A percentile compares a stretch with the other conserved stretches of the same genome.
Evolutionary conservation across 2,888 invertebrate genomes (phyloP).

Genomic region (Cataglyphis albicans): DNA sequence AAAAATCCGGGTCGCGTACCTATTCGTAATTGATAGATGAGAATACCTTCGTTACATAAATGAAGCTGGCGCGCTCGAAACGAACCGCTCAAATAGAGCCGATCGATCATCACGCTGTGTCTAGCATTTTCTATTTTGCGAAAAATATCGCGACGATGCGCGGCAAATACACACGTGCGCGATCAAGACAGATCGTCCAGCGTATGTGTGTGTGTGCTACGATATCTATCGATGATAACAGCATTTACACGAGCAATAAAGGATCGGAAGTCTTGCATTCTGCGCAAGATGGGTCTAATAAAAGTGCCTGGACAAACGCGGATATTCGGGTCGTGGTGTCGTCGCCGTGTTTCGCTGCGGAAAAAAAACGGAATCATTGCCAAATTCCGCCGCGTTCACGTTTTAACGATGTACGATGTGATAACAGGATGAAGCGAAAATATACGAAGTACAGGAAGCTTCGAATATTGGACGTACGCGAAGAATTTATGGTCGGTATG

Average conservation of each 20-base stretch:
- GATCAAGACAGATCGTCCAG: conserved; percentile 1
- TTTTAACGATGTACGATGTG: neutral
- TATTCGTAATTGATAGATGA: conserved; percentile 43
- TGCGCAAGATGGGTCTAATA: conserved; percentile 47
- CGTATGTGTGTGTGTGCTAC: no score
- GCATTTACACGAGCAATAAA: conserved; percentile 51
- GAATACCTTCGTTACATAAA: conserved; percentile 19
- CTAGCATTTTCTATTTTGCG: conserved; percentile 20
- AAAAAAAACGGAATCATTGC: conserved; percentile 53
- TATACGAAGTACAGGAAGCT: neutral
- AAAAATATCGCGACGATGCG: neutral
- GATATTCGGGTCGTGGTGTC: conserved; percentile 54
- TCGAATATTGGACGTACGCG: neutral
- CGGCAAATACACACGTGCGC: neutral
- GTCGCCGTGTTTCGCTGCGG: conserved; percentile 1
- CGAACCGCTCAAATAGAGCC: conserved; percentile 3
- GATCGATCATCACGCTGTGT: conserved; percentile 31
- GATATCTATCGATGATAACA: conserved; percentile 39
- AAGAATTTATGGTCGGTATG: neutral
- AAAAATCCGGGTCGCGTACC: conserved; percentile 20
- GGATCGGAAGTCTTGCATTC: conserved; percentile 31
- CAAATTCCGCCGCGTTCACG: conserved; percentile 50
- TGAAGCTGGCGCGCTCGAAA: conserved; percentile 20
- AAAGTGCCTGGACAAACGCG: conserved; percentile 40
- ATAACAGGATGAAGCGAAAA: neutral